Base-by-base conservation (phyloP, 2,113 vertebrate species). In the Oostethus manadensis region DNA sequence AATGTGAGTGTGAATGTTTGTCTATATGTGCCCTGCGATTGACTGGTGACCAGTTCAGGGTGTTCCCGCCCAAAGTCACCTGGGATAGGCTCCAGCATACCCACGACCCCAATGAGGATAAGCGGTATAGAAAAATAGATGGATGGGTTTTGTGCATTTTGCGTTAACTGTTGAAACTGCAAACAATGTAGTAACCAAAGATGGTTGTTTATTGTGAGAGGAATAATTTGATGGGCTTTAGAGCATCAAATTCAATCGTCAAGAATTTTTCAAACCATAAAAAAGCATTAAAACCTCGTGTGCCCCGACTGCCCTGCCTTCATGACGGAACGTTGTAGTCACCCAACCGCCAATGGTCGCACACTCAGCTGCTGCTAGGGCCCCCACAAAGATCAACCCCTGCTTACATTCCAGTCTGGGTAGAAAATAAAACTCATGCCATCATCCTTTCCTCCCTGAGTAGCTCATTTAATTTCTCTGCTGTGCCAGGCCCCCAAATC, bases 321-420 rank as follows among this genome's bases (percentile, higher is more conserved):
- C 64, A 56, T 53, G 65, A 58, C 17, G 51, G 67, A 64, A 68
- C 45, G 46, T 68, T 71, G 51, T 6, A 55, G 68, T 75, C 66
- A 71, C n/a, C 51, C 56, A 23, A 64, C 59, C 62, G 62, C 71
- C 58, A 42, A 23, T 26, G 22, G 49, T n/a, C 58, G 14, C 15
- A 10, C 61, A 53, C 64, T 76, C 81, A 84, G 77, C 82, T 78
- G 80, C 78, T 71, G 60, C 62, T 6, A 14, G 62, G 22, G 42
- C 53, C 33, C 51, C 68, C 62, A n/a, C 38, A 57, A 44, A 64
- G 50, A 51, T 29, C 59, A 48, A 23, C 64, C 49, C 4, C n/a
- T 23, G 48, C 71, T 75, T 59, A 29, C 73, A 84, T 78, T 80
- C 77, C 73, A 60, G 60, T 65, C 61, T 60, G 54, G 65, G 40